Evolutionary conservation across 2,113 vertebrate genomes (phyloP), one percentile per base, ranked within the genome.

Genomic region (Diadophis punctatus): DNA sequence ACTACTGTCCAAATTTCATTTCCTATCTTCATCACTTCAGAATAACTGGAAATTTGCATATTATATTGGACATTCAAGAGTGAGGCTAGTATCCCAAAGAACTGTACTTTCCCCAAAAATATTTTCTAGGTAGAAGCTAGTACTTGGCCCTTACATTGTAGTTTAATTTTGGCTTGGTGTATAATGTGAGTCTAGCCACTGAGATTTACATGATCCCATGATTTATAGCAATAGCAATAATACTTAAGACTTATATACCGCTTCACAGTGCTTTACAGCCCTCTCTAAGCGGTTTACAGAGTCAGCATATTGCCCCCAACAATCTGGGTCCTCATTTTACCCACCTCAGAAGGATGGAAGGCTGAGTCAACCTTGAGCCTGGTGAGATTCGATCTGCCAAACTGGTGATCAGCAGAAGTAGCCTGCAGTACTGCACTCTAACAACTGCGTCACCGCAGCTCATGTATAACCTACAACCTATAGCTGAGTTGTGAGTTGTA

Each of bases 91-190:
- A 20, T 46, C 39, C 48, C 58, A 87, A 60, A 30, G 22, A 30
- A 49, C 93, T 92, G 93, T 95, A 94, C 90, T 93, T 95, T 80
- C 8, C 95, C 6, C 7, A 46, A 48, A 10, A 53, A 27, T 16
- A 16, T 89, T 58, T 89, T 89, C 39, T 34, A 90, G 5, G 34
- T 12, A 48, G 3, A 68, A 68, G 12, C 30, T 34, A 7, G 12
- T 22, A 80, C 34, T 20, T 80, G 39, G 74, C 18, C 18, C 74
- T 80, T 39, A 9, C 8, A 52, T 39, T 3, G 22, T 52, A 51
- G 48, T 6, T 90, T 80, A 80, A 52, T 52, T 34, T 51, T 74
- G 34, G 20, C 10, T 27, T 52, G 68, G 39, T 7, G 23, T 25
- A 85, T 23, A 30, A 25, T 91, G 43, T 9, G 34, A 80, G 68